Conservation (phyloP, 1,140 invertebrate species). For the Euura saliciscinereae region DNA sequence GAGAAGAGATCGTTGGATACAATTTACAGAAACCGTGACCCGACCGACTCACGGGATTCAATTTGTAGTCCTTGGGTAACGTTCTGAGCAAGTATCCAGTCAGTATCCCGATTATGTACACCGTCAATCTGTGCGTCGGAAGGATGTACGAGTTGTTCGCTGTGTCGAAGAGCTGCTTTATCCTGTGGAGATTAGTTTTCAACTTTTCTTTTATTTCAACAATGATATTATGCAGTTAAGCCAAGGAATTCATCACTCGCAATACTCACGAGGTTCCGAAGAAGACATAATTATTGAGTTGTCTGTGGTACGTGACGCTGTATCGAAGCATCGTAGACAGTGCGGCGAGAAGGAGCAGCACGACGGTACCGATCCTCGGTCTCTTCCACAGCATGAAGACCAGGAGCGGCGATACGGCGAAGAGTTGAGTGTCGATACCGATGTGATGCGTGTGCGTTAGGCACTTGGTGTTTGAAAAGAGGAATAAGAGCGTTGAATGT, state of each 20-base stretch:
- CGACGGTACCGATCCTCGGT: conserved; percentile 62
- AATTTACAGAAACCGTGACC: too few relatives aligned
- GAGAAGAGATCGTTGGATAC: background rate
- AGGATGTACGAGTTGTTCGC: conserved; percentile 73
- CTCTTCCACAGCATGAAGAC: conserved; percentile 70
- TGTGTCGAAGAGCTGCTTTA: conserved; percentile 69
- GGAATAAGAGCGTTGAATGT: conserved; percentile 17
- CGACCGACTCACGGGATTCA: conserved; percentile 47
- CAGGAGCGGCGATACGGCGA: conserved; percentile 73
- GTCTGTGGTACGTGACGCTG: conserved; percentile 67
- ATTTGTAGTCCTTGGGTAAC: conserved; percentile 52
- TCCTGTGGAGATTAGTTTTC: conserved; percentile 50
- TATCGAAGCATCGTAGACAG: conserved; percentile 70
- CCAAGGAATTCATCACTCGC: too few relatives aligned
- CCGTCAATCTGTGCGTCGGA: conserved; percentile 71
- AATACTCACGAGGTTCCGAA: conserved; percentile 77
- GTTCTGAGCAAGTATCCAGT: conserved; percentile 67
- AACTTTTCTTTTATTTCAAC: too few relatives aligned
- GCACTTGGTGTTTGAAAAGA: conserved; percentile 68
- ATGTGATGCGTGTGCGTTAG: conserved; percentile 76
- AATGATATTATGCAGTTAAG: too few relatives aligned
- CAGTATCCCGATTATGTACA: conserved; percentile 72
- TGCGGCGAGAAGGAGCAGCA: conserved; percentile 60
- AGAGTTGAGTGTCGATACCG: conserved; percentile 86
- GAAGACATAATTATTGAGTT: conserved; percentile 74